These are phyloP conservation scores for Actinia tenebrosa DNA, from an alignment of 64 coral and sea anemone genomes.

Conservation along the genomic window DNA sequence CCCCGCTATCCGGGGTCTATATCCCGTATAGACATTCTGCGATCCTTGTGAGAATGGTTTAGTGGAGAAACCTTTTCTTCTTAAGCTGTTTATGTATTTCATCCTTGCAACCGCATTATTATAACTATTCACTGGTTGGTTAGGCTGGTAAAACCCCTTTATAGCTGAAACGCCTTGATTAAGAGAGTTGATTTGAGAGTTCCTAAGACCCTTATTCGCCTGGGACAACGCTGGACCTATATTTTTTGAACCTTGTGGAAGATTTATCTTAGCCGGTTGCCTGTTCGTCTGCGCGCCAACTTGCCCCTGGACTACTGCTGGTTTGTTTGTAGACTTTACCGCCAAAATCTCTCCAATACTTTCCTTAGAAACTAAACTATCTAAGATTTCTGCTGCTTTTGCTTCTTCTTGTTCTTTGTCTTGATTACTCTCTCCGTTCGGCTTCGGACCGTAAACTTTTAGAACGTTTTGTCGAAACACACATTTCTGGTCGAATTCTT, in stretches of 20 bases:
- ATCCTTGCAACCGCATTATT: not conserved
- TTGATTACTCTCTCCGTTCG: not conserved
- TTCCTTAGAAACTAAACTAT: slow-evolving; percentile 28
- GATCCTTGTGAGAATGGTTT: not conserved
- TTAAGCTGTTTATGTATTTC: not conserved
- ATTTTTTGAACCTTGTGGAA: not conserved
- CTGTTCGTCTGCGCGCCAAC: not conserved
- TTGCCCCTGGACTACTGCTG: not conserved
- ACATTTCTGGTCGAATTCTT: slow-evolving; percentile 70
- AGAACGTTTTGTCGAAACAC: slow-evolving; percentile 35
- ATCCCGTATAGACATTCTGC: not conserved
- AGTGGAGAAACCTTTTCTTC: not conserved
- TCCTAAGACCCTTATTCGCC: not conserved
- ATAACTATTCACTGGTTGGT: not conserved
- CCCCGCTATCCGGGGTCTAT: not conserved
- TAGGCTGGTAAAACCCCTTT: not conserved
- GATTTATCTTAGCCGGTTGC: not conserved
- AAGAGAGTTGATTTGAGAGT: not conserved
- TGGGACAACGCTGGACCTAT: not conserved
- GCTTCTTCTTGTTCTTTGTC: slow-evolving; percentile 12
- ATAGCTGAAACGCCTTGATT: not conserved
- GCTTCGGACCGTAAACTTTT: slow-evolving; percentile 34
- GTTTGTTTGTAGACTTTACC: not conserved
- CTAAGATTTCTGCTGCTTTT: slow-evolving; percentile 14
- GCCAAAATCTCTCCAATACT: not conserved